Evolutionary conservation across 2,113 vertebrate genomes (phyloP).

Genomic region (Poeciliopsis occidentalis): DNA sequence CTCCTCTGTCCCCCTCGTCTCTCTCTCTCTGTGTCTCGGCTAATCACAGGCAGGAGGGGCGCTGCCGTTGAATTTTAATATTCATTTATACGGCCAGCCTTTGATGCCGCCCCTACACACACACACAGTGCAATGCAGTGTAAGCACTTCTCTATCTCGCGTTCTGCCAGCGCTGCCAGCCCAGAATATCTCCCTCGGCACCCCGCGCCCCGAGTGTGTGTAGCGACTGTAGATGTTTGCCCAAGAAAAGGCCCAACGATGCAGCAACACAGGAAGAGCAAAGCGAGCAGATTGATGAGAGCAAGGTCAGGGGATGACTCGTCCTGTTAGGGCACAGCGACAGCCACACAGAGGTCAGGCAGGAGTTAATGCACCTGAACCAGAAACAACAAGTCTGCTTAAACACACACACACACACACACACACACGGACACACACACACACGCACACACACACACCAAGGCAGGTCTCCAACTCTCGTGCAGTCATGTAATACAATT

Average conservation of each 20-base stretch:
- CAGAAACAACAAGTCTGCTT: slow-evolving; percentile 13
- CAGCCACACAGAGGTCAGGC: slow-evolving; percentile 43
- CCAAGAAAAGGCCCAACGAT: slow-evolving; percentile 57
- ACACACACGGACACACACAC: background rate
- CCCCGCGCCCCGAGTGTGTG: slow-evolving; percentile 55
- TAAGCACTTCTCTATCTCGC: slow-evolving; percentile 79
- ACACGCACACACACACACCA: background rate
- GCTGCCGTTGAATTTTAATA: slow-evolving; percentile 77
- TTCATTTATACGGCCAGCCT: slow-evolving; percentile 78
- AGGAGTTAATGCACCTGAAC: slow-evolving; percentile 36
- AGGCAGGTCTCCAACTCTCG: slow-evolving; percentile 6
- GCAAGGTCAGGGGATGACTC: slow-evolving; percentile 3
- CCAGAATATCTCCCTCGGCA: slow-evolving; percentile 75
- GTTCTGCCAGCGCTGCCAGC: slow-evolving; percentile 74
- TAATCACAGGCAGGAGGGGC: slow-evolving; percentile 77
- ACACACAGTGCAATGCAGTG: slow-evolving; percentile 66
- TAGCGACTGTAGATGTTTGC: slow-evolving; percentile 64
- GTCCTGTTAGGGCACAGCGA: slow-evolving; percentile 16
- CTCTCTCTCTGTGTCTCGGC: slow-evolving; percentile 43
- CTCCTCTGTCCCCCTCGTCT: slow-evolving; percentile 49
- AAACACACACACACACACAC: slow-evolving; percentile 2
- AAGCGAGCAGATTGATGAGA: slow-evolving; percentile 13
- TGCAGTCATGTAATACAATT: background rate
- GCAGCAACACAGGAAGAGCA: slow-evolving; percentile 45
- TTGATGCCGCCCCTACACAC: slow-evolving; percentile 67